Base-by-base conservation (phyloP, 2,797 vertebrate species). In the Gymnothorax javanicus region DNA sequence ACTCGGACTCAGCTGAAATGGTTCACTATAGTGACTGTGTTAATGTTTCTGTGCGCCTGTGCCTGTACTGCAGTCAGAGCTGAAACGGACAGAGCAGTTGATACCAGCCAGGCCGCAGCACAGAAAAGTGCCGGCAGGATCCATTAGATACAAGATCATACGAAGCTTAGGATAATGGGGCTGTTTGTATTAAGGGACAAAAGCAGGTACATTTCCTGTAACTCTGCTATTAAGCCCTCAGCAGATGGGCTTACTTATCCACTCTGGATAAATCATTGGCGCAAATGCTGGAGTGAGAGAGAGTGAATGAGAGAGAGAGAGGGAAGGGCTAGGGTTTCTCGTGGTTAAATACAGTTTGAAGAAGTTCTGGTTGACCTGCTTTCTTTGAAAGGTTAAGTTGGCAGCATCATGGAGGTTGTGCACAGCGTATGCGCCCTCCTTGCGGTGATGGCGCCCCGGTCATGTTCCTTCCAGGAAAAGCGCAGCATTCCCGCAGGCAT, bases 391-490 rank as follows among this genome's bases (percentile, higher is more conserved):
- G 73, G 73, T 77, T 77, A 77, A 79, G 75, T 50, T 75, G 1
- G 73, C 73, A 7, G 73, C 73, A 75, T 50, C 27, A 15, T 13
- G 27, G 73, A 50, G 27, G 27, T 12, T 50, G 73, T 75, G 73
- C 13, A 15, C 50, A 75, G 73, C 73, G 73, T 75, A 43, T 50
- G 73, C 73, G 23, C 33, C 13, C 13, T 52, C 13, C 73, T 77
- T 77, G 73, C 75, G 75, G 75, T 79, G 75, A 56, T 79, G 75
- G 75, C 75, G 52, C 75, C 75, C 75, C 50, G 75, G 50, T 79
- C 75, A 90, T 86, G 89, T 89, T 92, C 91, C 91, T 94, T 94
- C 94, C 94, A 94, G 94, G 93, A 95, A 95, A 95, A 93, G 92
- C 91, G 90, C 91, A 91, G 84, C 86, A 84, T 93, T 94, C 94